Base-by-base conservation (phyloP, 2,888 invertebrate genomes). In the Troides oblongomaculatus region DNA sequence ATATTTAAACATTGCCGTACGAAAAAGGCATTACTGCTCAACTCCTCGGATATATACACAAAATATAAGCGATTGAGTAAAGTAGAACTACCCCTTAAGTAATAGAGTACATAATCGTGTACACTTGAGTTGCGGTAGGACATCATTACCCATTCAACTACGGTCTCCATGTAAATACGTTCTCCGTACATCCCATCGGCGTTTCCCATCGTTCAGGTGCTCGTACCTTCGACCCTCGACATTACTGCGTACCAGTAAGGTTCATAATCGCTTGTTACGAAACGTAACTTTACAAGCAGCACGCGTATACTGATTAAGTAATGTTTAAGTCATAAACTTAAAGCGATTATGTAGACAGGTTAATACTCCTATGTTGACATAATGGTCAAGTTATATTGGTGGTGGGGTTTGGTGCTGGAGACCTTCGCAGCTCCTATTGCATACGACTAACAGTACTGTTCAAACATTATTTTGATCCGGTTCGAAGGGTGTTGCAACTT, bases 151-250 rank as follows among this genome's bases (percentile, higher is more conserved):
- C 68, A 74, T 74, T 73, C 73, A 72, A 68, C 70, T 73, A 66
- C 69, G 58, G 74, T 70, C 66, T 66, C 57, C 71, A 76, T 74
- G 76, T 74, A 72, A 76, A 74, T 75, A 72, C 60, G 68, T 64
- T 68, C 70, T 64, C 21, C 62, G 69, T 64, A 64, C 69, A 64
- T 36, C 69, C 69, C 50, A 69, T 69, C 68, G 59, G 23, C 43
- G 39, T 61, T 60, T 64, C 64, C 4, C 69, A 61, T 69, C 61
- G 64, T 68, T 59, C 21, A 67, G 36, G 17, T 2, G 21, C 12
- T 18, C 56, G 17, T 12, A 53, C 60, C 39, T 2, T 14, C 21
- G 4, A 69, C 56, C 36, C 53, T 61, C 10, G 39, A 5, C 64
- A n/a, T 30, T 69, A 64, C 23, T 18, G 6, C 21, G 0, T 69